Percentiles rank a stretch among this genome's conserved stretches.
Evolutionary conservation across 1,140 invertebrate species (phyloP).

Genomic region (Trichoplusia ni): DNA sequence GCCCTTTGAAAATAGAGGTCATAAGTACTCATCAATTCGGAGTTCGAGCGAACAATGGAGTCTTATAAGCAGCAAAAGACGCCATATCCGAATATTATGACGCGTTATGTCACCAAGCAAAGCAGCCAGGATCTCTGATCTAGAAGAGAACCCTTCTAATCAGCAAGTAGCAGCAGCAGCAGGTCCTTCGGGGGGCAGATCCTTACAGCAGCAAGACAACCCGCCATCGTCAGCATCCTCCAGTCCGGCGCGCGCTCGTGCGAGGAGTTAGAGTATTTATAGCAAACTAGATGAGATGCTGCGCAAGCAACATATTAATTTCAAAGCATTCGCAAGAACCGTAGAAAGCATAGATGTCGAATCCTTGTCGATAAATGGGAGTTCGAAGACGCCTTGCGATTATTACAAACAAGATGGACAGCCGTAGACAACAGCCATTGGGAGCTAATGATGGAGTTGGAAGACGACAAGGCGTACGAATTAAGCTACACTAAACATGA

Average conservation of each 20-base stretch:
- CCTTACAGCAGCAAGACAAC: neutral
- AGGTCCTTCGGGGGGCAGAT: neutral
- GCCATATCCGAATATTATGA: too few relatives aligned
- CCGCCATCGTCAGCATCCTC: neutral
- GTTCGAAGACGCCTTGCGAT: constrained; percentile 6
- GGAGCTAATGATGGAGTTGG: constrained; percentile 3
- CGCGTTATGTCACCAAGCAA: too few relatives aligned
- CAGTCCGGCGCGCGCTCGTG: neutral
- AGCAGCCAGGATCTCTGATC: too few relatives aligned
- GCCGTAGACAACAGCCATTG: neutral
- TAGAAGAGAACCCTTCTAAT: too few relatives aligned
- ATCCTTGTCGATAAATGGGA: constrained; percentile 28
- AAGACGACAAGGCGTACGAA: constrained; percentile 6
- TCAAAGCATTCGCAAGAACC: constrained; percentile 5
- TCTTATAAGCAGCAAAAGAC: neutral
- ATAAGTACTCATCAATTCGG: neutral
- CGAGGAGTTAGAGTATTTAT: neutral
- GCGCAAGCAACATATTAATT: constrained; percentile 5
- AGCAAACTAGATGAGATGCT: constrained; percentile 18
- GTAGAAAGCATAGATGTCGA: constrained; percentile 8
- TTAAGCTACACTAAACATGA: neutral
- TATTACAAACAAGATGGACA: constrained; percentile 9
- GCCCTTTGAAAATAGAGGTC: neutral
- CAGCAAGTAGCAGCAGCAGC: too few relatives aligned
- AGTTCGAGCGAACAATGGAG: neutral